Evolutionary conservation across 2,113 vertebrate genomes (phyloP).

Genomic region (Antigone vipio): DNA sequence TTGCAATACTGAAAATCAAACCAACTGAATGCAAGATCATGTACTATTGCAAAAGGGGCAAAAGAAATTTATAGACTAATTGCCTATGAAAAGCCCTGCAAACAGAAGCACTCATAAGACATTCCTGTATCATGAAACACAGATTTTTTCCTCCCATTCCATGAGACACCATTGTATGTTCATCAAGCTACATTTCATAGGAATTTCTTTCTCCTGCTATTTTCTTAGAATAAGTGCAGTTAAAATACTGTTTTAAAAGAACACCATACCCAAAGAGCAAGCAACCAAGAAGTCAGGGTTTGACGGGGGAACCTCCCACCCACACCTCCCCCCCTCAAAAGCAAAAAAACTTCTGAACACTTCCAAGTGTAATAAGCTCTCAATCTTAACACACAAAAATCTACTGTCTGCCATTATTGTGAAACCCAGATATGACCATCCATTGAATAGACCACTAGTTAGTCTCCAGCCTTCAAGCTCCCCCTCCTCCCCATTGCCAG

Average conservation of each 20-base stretch:
- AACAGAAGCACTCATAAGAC: neutral
- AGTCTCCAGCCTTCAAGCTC: neutral
- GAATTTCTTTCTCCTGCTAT: neutral
- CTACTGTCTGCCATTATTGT: neutral
- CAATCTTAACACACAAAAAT: neutral
- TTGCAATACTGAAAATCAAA: neutral
- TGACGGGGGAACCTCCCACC: accelerated
- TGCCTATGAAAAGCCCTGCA: neutral
- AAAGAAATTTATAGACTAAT: neutral
- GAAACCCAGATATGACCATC: neutral
- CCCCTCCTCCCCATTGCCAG: neutral
- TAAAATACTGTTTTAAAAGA: neutral
- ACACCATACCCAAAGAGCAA: neutral
- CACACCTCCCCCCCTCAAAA: neutral
- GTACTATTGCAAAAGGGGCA: neutral
- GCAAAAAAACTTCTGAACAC: neutral
- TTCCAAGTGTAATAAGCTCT: neutral
- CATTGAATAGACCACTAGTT: neutral
- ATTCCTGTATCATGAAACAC: neutral
- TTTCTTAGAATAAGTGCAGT: neutral
- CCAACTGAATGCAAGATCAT: neutral
- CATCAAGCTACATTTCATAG: neutral
- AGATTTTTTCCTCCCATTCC: neutral
- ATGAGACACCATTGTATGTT: neutral
- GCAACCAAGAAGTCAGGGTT: neutral